Percentiles rank a stretch among this genome's conserved stretches.
These are phyloP conservation scores for Formica aserva DNA, from an alignment of 2,888 invertebrate genomes.

Conservation along the genomic window DNA sequence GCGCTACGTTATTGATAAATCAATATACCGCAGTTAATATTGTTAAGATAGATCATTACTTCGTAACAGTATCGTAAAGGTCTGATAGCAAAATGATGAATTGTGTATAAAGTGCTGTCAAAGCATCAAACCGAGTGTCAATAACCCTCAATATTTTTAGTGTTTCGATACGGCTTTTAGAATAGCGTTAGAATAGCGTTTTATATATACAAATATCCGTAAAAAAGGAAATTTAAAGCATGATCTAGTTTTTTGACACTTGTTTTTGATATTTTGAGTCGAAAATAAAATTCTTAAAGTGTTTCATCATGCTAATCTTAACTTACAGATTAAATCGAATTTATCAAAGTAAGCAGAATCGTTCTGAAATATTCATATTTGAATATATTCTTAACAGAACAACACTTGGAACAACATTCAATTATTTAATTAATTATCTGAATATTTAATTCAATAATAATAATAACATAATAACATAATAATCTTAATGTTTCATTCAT, in stretches of 20 bases:
- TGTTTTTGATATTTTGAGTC: not conserved
- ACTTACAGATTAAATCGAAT: not conserved
- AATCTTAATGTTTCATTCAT: not conserved
- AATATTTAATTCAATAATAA: not conserved
- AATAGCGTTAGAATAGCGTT: not conserved
- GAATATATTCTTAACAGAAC: not conserved
- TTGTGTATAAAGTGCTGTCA: slow-evolving; percentile 4
- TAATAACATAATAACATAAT: no score
- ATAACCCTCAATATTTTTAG: not conserved
- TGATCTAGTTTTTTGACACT: not conserved
- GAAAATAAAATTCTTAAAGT: slow-evolving; percentile 12
- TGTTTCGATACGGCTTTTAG: not conserved
- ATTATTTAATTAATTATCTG: slow-evolving; percentile 20
- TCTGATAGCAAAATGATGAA: slow-evolving; percentile 22
- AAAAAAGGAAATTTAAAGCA: not conserved
- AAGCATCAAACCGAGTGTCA: not conserved
- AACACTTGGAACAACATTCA: not conserved
- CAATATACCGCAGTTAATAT: slow-evolving; percentile 33
- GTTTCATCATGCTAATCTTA: not conserved
- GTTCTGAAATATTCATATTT: not conserved
- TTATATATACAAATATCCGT: not conserved
- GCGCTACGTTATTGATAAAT: slow-evolving; percentile 31
- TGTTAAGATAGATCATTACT: not conserved
- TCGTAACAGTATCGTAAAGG: slow-evolving; percentile 16
- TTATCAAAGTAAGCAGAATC: not conserved